Base-by-base conservation (phyloP, 2,888 invertebrate genomes). In the Dioctria rufipes region DNA sequence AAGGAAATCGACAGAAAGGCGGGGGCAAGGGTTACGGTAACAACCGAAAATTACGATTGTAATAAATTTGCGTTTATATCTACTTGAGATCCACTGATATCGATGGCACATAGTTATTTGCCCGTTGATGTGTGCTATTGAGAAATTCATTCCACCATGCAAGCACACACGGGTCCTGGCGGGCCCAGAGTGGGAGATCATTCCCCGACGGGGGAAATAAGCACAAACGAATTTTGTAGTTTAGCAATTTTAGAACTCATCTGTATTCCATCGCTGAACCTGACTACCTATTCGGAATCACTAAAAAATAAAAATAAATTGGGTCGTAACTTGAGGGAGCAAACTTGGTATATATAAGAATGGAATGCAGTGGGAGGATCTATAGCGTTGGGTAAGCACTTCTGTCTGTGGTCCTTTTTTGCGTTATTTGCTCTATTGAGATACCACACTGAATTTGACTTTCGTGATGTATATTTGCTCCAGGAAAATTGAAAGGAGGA, bases 231-330 rank as follows among this genome's bases (percentile, higher is more conserved):
- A 73, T 73, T 73, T 73, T 73, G 73, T 73, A 73, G 73, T 73
- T 73, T 73, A 73, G 73, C 73, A 73, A 73, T 73, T 73, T 73
- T 73, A 73, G 60, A 73, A 73, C 78, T 79, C 79, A 79, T 79
- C 79, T 79, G 79, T 79, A 79, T 79, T 79, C 79, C 60, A 79
- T 79, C 69, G 69, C 60, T 79, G 69, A 61, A 79, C 54, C 49
- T 79, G 69, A 69, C 79, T 79, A 79, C 79, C 79, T 79, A 61
- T 69, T 60, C 61, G 79, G 58, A 69, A 79, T 79, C 69, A 79
- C 79, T 67, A 79, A 79, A 58, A 79, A 79, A 61, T 69, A 60
- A 69, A 79, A 79, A 79, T 79, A 79, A 79, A 79, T 79, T 79
- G 69, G 67, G 66, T 79, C 61, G 73, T 73, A 73, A 73, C 73